These are phyloP conservation scores for Clarias macrocephalus DNA, from an alignment of 2,113 vertebrate genomes.

Conservation along the genomic window DNA sequence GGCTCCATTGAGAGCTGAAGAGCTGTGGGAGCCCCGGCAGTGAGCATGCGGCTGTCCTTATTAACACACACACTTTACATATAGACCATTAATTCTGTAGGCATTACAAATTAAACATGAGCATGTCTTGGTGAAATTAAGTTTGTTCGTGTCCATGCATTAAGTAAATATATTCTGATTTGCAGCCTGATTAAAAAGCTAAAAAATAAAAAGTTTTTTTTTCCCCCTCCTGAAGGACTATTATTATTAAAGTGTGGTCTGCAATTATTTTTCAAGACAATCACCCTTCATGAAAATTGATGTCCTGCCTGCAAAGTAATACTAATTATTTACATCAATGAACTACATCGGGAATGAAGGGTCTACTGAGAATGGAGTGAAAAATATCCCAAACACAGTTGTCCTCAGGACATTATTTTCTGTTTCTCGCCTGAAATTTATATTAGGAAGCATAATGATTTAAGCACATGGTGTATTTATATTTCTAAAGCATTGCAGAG, in stretches of 20 bases:
- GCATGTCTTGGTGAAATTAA: neutral
- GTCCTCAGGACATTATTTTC: neutral
- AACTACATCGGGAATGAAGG: conserved; percentile 11
- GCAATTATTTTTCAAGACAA: conserved; percentile 34
- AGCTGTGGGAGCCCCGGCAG: too few species aligned
- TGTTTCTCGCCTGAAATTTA: neutral
- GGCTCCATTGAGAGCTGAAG: too few species aligned
- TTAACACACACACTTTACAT: too few species aligned
- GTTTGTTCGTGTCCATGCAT: neutral
- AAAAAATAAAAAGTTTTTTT: too few species aligned
- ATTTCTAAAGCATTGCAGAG: neutral
- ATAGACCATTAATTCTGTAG: neutral
- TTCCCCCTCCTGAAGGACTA: neutral
- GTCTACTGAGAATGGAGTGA: neutral
- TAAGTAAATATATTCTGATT: neutral
- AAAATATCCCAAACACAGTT: neutral
- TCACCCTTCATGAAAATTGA: conserved; percentile 31
- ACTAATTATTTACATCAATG: conserved; percentile 42
- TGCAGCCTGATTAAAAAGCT: neutral
- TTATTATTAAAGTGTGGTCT: neutral
- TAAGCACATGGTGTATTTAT: neutral
- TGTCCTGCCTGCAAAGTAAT: conserved; percentile 9
- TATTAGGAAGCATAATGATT: neutral
- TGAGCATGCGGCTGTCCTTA: too few species aligned
- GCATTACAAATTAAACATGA: neutral